Percentiles rank a stretch among this genome's conserved stretches.
phyloP scores from a whole-genome alignment of 2,888 invertebrate species.

The Tetramorium bicarinatum region DNA sequence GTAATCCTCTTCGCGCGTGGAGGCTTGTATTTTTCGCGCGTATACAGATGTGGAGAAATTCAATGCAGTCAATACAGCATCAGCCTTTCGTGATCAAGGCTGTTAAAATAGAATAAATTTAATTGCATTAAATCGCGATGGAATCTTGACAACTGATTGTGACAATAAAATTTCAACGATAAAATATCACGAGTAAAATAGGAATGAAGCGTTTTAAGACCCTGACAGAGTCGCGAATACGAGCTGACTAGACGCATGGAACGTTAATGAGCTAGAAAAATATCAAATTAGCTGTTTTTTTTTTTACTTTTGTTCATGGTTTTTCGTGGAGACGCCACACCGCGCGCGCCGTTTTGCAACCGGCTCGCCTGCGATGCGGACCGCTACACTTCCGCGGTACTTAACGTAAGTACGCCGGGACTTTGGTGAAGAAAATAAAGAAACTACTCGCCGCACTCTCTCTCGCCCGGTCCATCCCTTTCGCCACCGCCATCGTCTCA shows the following conservation, averaged over 20 bases:
- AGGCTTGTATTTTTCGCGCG: conserved; percentile 56
- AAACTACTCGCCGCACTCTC: conserved; percentile 65
- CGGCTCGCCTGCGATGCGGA: conserved; percentile 55
- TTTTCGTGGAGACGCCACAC: neutral
- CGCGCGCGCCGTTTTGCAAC: conserved; percentile 58
- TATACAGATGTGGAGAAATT: conserved; percentile 40
- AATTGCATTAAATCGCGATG: neutral
- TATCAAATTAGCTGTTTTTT: neutral
- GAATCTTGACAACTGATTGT: neutral
- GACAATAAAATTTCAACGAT: neutral
- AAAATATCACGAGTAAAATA: neutral
- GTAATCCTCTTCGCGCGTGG: conserved; percentile 59
- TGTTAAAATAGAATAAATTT: neutral
- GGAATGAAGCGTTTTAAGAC: neutral
- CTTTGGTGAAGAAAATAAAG: conserved; percentile 79
- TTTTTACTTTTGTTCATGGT: neutral
- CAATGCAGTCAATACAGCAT: neutral
- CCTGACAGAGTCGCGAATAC: neutral
- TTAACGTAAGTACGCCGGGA: conserved; percentile 80
- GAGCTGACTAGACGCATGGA: neutral
- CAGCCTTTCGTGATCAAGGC: neutral
- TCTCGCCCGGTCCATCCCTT: conserved; percentile 59
- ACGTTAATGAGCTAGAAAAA: conserved; percentile 1
- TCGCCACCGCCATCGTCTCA: conserved; percentile 29
- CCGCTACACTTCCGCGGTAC: conserved; percentile 73